Conservation (phyloP, 2,797 vertebrate genomes). For the Scomberomorus guttatus region DNA sequence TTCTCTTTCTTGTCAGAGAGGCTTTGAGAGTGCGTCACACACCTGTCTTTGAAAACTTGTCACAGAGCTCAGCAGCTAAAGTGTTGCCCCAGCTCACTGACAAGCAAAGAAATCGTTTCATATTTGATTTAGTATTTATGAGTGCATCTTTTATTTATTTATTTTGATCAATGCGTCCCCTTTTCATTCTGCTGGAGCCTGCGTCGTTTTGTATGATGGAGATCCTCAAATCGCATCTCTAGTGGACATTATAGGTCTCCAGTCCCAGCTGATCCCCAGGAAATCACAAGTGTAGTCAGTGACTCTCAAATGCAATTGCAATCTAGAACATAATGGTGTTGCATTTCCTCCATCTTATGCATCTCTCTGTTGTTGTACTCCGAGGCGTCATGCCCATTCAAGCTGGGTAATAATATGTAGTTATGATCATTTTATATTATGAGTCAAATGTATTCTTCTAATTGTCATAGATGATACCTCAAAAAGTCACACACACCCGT, state of each 20-base stretch:
- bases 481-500: no score
- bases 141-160: conserved; percentile 69
- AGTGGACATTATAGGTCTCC: conserved; percentile 31
- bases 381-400: no score
- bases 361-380: conserved; percentile 20
- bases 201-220: conserved; percentile 41
- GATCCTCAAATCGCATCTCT: conserved; percentile 47
- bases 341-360: conserved; percentile 8
- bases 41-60: conserved; percentile 58
- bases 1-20: conserved; percentile 52
- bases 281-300: conserved; percentile 25
- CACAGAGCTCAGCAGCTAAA: conserved; percentile 57
- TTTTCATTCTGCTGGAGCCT: conserved; percentile 39
- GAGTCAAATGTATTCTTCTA: no score
- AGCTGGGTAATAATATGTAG: no score
- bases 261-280: conserved; percentile 43
- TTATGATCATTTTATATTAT: no score
- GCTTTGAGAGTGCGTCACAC: conserved; percentile 30
- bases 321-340: conserved; percentile 35
- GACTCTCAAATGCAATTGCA: conserved; percentile 40
- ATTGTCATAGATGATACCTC: no score
- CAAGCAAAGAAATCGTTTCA: conserved; percentile 77
- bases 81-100: conserved; percentile 48
- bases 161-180: conserved; percentile 64
- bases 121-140: conserved; percentile 81